Base-by-base conservation (phyloP, 2,113 vertebrate genomes). In the Abramis brama region DNA sequence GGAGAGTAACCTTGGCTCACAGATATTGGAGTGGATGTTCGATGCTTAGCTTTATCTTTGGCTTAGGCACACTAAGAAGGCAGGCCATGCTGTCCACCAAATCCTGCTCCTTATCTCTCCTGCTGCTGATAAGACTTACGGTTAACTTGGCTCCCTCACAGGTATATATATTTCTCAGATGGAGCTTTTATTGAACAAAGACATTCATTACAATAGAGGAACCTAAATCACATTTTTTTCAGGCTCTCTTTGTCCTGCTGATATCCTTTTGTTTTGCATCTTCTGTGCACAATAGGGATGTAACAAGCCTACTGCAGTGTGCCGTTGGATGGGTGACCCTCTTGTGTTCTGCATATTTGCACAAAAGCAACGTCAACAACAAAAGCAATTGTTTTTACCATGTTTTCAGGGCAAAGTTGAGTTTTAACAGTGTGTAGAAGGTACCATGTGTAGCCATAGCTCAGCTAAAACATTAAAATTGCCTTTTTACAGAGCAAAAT, bases 101-200 rank as follows among this genome's bases (percentile, higher is more conserved):
- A 83, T 68, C 59, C 25, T 0, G 21, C 85, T 66, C 88, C 86
- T 87, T 90, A 83, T 91, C 87, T 88, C 43, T 59, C 77, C 25
- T 45, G n/a, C 27, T 78, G 80, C 55, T 75, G 87, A 90, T 87
- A 90, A 89, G 25, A 70, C 73, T 82, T 83, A 23, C 83, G 70
- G 79, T 86, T 86, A 84, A 76, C 60, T 70, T 79, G 25, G 84
- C 74, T 87, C 82, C 83, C 86, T 84, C 82, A 60, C 7, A 39
- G 30, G 81, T 79, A 86, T 43, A 39, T 86, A 86, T 83, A 85
- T 19, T 5, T 13, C 43, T 76, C 76, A 73, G 5, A 82, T 68
- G 68, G 86, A 76, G 64, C 57, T 39, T 74, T 85, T 84, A 68
- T 85, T 74, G 33, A 85, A 87, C 64, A 89, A 90, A 89, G 82